These are phyloP conservation scores for Zygogramma bicolorata DNA, from an alignment of 2,888 invertebrate species.

Conservation along the genomic window DNA sequence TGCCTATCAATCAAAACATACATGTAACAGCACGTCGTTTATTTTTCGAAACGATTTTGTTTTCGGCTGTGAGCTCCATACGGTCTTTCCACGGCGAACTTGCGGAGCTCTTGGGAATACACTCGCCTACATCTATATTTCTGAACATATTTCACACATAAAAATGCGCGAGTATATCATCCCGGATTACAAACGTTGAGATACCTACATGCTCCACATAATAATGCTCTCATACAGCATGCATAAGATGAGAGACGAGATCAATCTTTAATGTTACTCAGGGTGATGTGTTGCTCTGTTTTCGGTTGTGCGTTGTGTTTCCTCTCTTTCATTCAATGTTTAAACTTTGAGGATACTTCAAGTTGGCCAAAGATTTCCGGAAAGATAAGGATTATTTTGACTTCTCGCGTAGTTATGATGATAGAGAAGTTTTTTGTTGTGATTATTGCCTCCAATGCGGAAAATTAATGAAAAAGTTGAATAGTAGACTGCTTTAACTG, in stretches of 20 bases:
- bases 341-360: no score
- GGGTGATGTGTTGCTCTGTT: slow-evolving; percentile 14
- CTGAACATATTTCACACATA: slow-evolving; percentile 20
- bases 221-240: slow-evolving; percentile 18
- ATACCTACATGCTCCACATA: slow-evolving; percentile 24
- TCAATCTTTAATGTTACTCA: slow-evolving; percentile 31
- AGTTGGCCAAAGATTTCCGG: no score
- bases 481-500: no score
- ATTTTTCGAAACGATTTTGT: neutral
- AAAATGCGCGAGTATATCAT: slow-evolving; percentile 19
- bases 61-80: neutral
- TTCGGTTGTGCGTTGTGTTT: neutral
- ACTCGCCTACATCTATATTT: slow-evolving; percentile 10
- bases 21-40: neutral
- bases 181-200: slow-evolving; percentile 21
- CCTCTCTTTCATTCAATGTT: no score
- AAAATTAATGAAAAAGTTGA: no score
- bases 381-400: no score
- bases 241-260: slow-evolving; percentile 28
- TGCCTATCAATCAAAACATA: neutral
- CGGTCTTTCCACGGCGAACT: neutral
- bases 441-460: no score
- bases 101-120: neutral
- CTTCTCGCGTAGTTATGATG: no score
- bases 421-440: no score